A percentile compares a stretch with the other conserved stretches of the same genome.
Evolutionary conservation across 2,113 vertebrate genomes (phyloP).

Genomic region (Nerophis ophidion): DNA sequence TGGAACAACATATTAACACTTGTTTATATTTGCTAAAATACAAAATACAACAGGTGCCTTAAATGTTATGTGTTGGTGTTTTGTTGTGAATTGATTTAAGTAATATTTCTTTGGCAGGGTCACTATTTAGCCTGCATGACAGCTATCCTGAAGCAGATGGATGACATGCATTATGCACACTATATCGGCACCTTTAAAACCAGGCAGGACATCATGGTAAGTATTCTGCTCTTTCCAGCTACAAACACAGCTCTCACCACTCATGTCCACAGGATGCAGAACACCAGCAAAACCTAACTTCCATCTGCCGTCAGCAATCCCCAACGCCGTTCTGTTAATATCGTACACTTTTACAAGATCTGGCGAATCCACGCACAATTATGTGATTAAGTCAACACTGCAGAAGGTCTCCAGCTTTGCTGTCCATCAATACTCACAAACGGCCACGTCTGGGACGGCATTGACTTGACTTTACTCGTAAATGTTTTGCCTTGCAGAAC

Average conservation of each 20-base stretch:
- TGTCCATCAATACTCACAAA: too few species aligned
- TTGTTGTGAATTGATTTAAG: conserved; percentile 15
- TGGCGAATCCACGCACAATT: too few species aligned
- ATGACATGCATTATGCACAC: conserved; percentile 82
- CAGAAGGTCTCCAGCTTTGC: too few species aligned
- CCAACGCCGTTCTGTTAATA: too few species aligned
- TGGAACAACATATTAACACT: not conserved
- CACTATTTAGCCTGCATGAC: conserved; percentile 95
- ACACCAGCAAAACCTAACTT: too few species aligned
- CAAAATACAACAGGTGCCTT: not conserved
- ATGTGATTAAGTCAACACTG: too few species aligned
- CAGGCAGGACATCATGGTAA: conserved; percentile 86
- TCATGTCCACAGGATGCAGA: too few species aligned
- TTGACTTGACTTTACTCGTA: too few species aligned
- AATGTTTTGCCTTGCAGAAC: too few species aligned
- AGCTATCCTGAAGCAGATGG: conserved; percentile 89
- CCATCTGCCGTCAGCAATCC: too few species aligned
- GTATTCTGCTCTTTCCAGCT: conserved; percentile 54
- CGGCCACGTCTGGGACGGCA: too few species aligned
- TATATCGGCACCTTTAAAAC: conserved; percentile 95
- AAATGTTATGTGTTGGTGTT: conserved; percentile 1
- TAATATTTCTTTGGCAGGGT: conserved; percentile 68
- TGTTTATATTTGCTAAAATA: not conserved
- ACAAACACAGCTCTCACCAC: conserved; percentile 33
- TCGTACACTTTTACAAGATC: too few species aligned